Conservation (phyloP, 2,888 invertebrate genomes). For the Nebria salina region DNA sequence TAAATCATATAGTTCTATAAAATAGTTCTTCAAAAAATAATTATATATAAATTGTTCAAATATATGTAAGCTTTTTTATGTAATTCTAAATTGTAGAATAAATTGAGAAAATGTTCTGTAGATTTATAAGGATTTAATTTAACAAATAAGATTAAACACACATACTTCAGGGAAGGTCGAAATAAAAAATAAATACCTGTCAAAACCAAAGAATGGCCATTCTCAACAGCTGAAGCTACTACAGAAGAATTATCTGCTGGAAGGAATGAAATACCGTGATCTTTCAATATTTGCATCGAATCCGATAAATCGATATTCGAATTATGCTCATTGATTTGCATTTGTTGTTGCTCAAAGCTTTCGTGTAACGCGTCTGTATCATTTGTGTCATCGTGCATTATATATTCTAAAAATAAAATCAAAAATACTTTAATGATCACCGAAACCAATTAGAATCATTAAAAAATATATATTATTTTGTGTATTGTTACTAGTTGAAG, state of each 20-base stretch:
- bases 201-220: slow-evolving; percentile 85
- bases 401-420: slow-evolving; percentile 24
- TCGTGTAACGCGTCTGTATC: slow-evolving; percentile 21
- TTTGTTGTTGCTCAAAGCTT: slow-evolving; percentile 25
- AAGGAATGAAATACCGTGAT: slow-evolving; percentile 88
- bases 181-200: slow-evolving; percentile 66
- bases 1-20: no score
- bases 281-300: slow-evolving; percentile 76
- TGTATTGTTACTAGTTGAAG: not conserved
- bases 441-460: not conserved
- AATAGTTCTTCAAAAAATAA: no score
- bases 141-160: no score
- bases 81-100: not conserved
- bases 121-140: not conserved
- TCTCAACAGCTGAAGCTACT: slow-evolving; percentile 83
- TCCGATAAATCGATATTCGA: slow-evolving; percentile 56
- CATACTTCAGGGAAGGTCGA: no score
- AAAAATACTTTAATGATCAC: not conserved
- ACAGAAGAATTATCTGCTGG: slow-evolving; percentile 79
- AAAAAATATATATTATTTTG: not conserved
- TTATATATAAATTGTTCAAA: no score
- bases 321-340: slow-evolving; percentile 12
- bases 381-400: slow-evolving; percentile 26
- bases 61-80: not conserved
- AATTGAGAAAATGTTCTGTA: no score